These are phyloP conservation scores for Polydrusus cervinus DNA, from an alignment of 2,888 invertebrate genomes.

Conservation along the genomic window DNA sequence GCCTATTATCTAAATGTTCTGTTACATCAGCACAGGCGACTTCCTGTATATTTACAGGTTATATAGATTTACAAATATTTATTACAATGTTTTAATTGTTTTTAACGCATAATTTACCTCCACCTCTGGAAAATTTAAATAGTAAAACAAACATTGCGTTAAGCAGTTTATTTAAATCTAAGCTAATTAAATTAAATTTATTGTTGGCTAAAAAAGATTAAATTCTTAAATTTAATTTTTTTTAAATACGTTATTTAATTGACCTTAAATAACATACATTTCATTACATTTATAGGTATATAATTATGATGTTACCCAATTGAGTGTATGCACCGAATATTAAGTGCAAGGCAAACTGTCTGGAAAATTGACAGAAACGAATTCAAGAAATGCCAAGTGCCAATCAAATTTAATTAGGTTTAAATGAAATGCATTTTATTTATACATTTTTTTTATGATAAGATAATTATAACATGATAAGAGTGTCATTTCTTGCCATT, in stretches of 20 bases:
- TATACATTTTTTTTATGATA: too few species aligned
- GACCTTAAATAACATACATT: background rate
- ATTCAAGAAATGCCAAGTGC: background rate
- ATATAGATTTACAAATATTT: conserved; percentile 29
- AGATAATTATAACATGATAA: too few species aligned
- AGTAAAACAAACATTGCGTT: background rate
- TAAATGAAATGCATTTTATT: background rate
- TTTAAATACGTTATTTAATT: background rate
- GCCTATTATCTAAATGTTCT: conserved; percentile 22
- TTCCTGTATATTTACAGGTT: conserved; percentile 14
- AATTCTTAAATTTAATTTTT: too few species aligned
- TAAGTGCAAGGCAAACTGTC: background rate
- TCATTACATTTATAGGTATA: background rate
- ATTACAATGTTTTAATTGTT: conserved; percentile 18
- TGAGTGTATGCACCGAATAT: background rate
- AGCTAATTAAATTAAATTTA: background rate
- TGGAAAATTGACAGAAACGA: conserved; percentile 7
- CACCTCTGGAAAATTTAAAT: conserved; percentile 1
- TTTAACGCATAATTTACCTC: conserved; percentile 1
- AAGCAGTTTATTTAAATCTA: background rate
- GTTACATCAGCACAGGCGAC: conserved; percentile 21
- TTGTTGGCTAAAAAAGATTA: too few species aligned
- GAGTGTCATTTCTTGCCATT: too few species aligned
- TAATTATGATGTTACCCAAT: background rate
- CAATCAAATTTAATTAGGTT: conserved; percentile 15